Evolutionary conservation across 2,113 vertebrate species (phyloP).

Genomic region (Cathartes aura): DNA sequence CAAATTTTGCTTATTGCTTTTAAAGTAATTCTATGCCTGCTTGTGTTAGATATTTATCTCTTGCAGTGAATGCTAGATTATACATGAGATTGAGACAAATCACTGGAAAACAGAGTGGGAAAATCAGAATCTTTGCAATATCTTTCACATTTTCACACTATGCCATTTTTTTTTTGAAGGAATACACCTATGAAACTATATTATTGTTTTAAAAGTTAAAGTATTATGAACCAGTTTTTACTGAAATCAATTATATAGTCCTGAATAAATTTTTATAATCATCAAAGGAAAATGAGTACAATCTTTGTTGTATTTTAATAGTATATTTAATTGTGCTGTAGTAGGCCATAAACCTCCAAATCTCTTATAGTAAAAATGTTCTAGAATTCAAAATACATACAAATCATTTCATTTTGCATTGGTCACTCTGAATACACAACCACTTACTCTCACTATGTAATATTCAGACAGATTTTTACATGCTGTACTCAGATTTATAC

Average conservation of each 20-base stretch:
- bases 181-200: not conserved
- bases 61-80: not conserved
- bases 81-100: not conserved
- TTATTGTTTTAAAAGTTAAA: not conserved
- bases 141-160: not conserved
- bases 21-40: not conserved
- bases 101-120: not conserved
- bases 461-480: not conserved
- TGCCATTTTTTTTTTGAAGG: not conserved
- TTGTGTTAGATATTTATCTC: not conserved
- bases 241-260: not conserved
- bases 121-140: not conserved
- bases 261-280: not conserved
- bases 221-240: not conserved
- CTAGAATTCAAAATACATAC: not conserved
- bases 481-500: not conserved
- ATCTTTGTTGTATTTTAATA: not conserved
- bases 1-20: slow-evolving; percentile 34
- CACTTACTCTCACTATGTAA: not conserved
- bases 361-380: not conserved
- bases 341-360: not conserved
- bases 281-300: not conserved
- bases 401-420: slow-evolving; percentile 5
- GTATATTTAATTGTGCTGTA: not conserved
- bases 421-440: not conserved